Base-by-base conservation (phyloP, 2,888 invertebrate species). In the Cataglyphis albicans region DNA sequence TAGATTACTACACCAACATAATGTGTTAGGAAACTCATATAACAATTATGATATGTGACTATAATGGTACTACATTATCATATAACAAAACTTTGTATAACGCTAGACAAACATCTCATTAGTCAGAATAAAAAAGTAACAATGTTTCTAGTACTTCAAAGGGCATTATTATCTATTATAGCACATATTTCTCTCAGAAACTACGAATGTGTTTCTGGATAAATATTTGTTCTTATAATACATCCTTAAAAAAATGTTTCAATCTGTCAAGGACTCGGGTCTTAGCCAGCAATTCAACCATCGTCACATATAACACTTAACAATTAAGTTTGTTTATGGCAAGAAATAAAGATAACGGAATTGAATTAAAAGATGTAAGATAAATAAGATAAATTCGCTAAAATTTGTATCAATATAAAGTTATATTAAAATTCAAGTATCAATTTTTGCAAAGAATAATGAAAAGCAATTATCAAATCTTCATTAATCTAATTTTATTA, bases 291-390 rank as follows among this genome's bases (percentile, higher is more conserved):
- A 74, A 81, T 61, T 21, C 41, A n/a, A 84, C 21, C 61, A 80
- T 59, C 61, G 78, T 82, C 81, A 80, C 81, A 68, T 82, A 65
- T 81, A 61, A 86, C 76, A 81, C 52, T 80, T 82, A 76, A 81
- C 67, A 87, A 32, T 32, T 59, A 83, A 72, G 52, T 64, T 55
- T 81, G 41, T 81, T 68, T 75, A 80, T 38, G 67, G 29, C 48
- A 68, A 73, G 25, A 75, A 84, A 61, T 78, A 81, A 32, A 74
- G 5, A 57, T 48, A 82, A 38, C 68, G 18, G 64, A 38, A 61
- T 76, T 76, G 78, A 61, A 65, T n/a, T 52, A 55, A 61, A 32
- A 48, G 7, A 18, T 52, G 1, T n/a, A 9, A 76, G 57, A 78
- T 44, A 78, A 38, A 57, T 76, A 68, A 81, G 35, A 10, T 76